Evolutionary conservation across 2,797 vertebrate species (phyloP), one percentile per base, ranked within the genome.

Genomic region (Pangasius djambal): DNA sequence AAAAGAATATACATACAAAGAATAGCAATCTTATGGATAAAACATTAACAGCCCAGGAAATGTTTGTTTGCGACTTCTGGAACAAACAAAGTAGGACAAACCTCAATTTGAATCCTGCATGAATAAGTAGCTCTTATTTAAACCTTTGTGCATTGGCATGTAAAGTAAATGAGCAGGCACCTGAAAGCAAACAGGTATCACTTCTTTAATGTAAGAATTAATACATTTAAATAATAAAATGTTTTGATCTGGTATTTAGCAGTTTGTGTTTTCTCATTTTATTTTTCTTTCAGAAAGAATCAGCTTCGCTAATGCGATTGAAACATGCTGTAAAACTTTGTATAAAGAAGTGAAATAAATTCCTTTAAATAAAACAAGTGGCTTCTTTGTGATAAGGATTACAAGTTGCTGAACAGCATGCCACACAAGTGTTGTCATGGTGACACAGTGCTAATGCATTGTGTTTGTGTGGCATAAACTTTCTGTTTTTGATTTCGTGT

Each of bases 341-440:
- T 93, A 88, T 83, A 83, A 75, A 87, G 59, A 89, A 86, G 85
- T 89, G 37, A 83, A 92, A 83, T 92, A 90, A 89, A 91, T n/a
- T 72, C 28, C 65, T n/a, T 63, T 88, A 13, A 63, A 86, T 70
- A 52, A 37, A 52, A 74, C 20, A n/a, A 63, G 55, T 74, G 31
- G 40, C 22, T 87, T 69, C 74, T 88, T 78, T 90, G 50, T 78
- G 44, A 70, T 87, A 83, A 48, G 22, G 20, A 70, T 90, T 74
- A 40, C 31, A 55, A 55, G n/a, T 61, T 44, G 59, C 31, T 81
- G 28, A 79, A 57, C n/a, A 63, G 5, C 65, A 85, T 44, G 22
- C n/a, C 79, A 59, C 28, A 34, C 15, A 57, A 22, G n/a, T 18
- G 22, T 65, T n/a, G 31, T 78, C 75, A 78, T 78, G 48, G 75